Evolutionary conservation across 2,888 invertebrate species (phyloP).

Genomic region (Oithona nana): DNA sequence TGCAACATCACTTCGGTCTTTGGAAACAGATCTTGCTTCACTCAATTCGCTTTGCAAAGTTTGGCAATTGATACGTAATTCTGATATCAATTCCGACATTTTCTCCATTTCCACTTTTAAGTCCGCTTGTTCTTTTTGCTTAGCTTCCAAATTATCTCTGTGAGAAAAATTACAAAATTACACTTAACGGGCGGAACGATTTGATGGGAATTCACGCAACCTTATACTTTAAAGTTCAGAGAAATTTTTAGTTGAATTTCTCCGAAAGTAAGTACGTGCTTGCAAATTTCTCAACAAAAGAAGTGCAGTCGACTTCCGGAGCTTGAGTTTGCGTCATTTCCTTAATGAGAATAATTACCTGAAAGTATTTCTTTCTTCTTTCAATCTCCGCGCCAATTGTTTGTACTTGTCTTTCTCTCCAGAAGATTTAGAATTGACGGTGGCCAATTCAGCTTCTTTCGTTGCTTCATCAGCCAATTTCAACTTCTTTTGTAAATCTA

Average conservation of each 20-base stretch:
- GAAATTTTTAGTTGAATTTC: no score
- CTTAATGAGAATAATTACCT: no score
- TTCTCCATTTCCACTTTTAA: slow-evolving; percentile 14
- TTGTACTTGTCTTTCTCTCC: slow-evolving; percentile 16
- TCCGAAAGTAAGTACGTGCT: no score
- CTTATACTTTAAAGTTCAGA: no score
- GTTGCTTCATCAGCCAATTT: not conserved
- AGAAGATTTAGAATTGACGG: not conserved
- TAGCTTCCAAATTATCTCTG: not conserved
- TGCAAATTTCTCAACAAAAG: no score
- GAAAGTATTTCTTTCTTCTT: slow-evolving; percentile 13
- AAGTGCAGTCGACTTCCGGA: no score
- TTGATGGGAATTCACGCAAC: no score
- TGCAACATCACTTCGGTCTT: not conserved
- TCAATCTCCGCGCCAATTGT: slow-evolving; percentile 6
- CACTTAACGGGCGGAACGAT: not conserved
- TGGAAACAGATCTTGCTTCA: not conserved
- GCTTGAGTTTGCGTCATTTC: no score
- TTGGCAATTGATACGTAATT: slow-evolving; percentile 6
- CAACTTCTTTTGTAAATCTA: not conserved
- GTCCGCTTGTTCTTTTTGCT: slow-evolving; percentile 1
- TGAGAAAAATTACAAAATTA: no score
- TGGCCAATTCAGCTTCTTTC: not conserved
- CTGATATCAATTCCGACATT: slow-evolving; percentile 11
- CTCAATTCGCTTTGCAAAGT: not conserved